Evolutionary conservation across 2,888 invertebrate species (phyloP).

Genomic region (Galerucella pusilla): DNA sequence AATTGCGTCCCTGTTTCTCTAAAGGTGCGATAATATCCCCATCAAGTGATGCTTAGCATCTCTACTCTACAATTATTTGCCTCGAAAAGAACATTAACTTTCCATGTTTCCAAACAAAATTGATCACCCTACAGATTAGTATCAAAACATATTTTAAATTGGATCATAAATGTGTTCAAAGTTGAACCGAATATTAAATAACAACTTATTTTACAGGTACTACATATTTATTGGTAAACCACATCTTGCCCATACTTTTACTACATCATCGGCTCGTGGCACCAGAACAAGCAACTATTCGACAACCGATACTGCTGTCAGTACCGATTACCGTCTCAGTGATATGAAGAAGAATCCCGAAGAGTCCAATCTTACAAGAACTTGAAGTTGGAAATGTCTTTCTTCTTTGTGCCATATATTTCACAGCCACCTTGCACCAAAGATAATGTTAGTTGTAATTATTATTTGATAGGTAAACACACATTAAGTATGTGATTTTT

Average conservation of each 20-base stretch:
- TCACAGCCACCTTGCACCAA: conserved; percentile 8
- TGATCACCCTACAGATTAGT: background rate
- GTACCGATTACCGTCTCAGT: conserved; percentile 35
- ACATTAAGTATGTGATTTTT: background rate
- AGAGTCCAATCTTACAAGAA: conserved; percentile 36
- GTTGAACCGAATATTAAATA: background rate
- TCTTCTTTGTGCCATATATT: conserved; percentile 16
- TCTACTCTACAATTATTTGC: no score
- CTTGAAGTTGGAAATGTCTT: conserved; percentile 16
- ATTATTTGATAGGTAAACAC: conserved; percentile 14
- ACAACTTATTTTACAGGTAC: conserved; percentile 55
- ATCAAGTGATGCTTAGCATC: no score
- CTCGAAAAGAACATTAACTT: no score
- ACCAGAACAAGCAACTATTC: conserved; percentile 53
- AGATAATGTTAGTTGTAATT: conserved; percentile 13
- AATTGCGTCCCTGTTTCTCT: no score
- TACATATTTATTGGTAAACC: conserved; percentile 58
- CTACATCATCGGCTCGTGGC: conserved; percentile 44
- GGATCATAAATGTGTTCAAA: background rate
- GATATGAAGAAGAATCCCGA: conserved; percentile 36
- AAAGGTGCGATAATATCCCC: no score
- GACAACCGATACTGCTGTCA: conserved; percentile 44
- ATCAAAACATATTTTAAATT: background rate
- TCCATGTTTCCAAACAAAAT: no score
- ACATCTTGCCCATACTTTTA: conserved; percentile 56